Evolutionary conservation across 1,140 invertebrate species (phyloP), one percentile per base, ranked within the genome.

Genomic region (Plectus sambesii): DNA sequence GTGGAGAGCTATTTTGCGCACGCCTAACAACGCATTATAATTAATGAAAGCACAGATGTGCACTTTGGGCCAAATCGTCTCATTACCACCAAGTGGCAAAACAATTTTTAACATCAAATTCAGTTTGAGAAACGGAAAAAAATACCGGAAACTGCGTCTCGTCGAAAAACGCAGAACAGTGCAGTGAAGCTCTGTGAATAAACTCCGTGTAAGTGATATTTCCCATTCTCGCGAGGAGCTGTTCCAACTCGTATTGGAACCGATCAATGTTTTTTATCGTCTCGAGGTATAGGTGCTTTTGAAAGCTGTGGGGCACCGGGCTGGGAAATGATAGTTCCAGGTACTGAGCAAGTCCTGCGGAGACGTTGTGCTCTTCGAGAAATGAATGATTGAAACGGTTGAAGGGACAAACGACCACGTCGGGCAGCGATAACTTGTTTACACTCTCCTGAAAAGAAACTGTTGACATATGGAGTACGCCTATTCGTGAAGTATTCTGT

Each of bases 341-440:
- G 49, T 64, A 63, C 50, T 62, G 58, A 2, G 61, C 49, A 23
- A 62, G 42, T 19, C 38, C 42, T 27, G 30, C 47, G 26, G 59
- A 59, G 12, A 62, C 50, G 30, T 62, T 62, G 26, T 35, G 29
- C 15, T 26, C 23, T 9, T 56, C 42, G 8, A 62, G 41, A 39
- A 39, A 63, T 5, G 60, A 36, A 23, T 37, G 23, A 26, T 62
- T 62, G 44, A 63, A 63, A 15, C 60, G 61, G 44, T 62, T 62
- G 39, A 64, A 61, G 12, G 60, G 60, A 27, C 60, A 62, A 12
- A 62, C 49, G 5, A 63, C 47, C 23, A 62, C 48, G 47, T 62
- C 60, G 3, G 60, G 60, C 12, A 62, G 23, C 17, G 20, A 24
- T 20, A 63, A 23, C 39, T 41, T 24, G 22, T 19, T 33, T 49